Base-by-base conservation (phyloP, 2,888 invertebrate species). In the Halictus quadricinctus region DNA sequence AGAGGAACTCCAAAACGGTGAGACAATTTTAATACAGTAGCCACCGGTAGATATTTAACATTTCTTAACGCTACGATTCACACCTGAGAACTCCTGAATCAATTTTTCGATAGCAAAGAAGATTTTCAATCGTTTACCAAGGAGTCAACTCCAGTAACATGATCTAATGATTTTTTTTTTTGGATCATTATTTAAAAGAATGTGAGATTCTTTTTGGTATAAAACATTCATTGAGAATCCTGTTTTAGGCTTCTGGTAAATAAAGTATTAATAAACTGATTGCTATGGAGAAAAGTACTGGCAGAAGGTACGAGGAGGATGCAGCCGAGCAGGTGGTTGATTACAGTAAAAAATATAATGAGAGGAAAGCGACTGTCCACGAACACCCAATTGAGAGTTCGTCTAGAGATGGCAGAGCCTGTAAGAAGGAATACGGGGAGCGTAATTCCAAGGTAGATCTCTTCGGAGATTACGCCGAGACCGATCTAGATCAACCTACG, bases 401-500 rank as follows among this genome's bases (percentile, higher is more conserved):
- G 0, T 58, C 80, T 12, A 80, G 85, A 66, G 54, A 76, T 0
- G 86, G 87, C 13, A 77, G 88, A 50, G 70, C 88, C 13, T 72
- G 87, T 18, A 89, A 94, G 21, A 91, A 94, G 76, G 91, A 93
- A 84, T 92, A 91, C 79, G 85, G 90, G 5, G 90, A 93, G 76
- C 91, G 89, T 15, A 89, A 92, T 36, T 82, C 90, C 12, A 93
- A 94, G 82, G 91, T 92, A 0, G 92, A 93, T 83, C 83, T 93
- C 29, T 95, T 94, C 81, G 96, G 96, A 2, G 96, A 97, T 93
- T 98, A 98, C 94, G 97, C 98, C 69, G 98, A 98, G 95, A 98
- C 98, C 0, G 98, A 98, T 95, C 95, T 98, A 76, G 98, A 98
- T 94, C 98, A 98, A 93, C 98, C 98, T 0, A 98, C 98, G 0